These are phyloP conservation scores for Carassius carassius DNA, from an alignment of 2,113 vertebrate genomes.

Conservation along the genomic window DNA sequence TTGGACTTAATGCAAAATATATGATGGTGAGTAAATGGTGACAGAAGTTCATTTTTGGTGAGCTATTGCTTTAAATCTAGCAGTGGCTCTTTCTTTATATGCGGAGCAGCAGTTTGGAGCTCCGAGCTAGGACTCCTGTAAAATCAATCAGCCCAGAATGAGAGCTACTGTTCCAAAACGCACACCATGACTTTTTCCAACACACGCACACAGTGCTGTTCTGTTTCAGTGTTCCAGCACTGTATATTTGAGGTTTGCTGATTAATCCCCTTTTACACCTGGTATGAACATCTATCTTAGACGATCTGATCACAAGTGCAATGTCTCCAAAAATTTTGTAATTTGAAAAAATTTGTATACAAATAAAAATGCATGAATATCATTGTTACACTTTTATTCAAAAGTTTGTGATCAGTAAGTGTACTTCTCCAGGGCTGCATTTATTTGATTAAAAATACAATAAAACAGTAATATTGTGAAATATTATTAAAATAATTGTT, in stretches of 20 bases:
- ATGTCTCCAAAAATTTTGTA: neutral
- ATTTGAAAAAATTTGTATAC: neutral
- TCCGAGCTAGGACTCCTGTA: slow-evolving; percentile 16
- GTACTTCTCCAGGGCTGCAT: neutral
- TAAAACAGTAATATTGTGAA: neutral
- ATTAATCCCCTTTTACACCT: neutral
- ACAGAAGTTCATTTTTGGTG: neutral
- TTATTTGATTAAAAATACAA: neutral
- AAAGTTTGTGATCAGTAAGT: neutral
- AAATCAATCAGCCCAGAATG: slow-evolving; percentile 32
- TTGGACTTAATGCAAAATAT: neutral
- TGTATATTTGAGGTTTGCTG: neutral
- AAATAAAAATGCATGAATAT: neutral
- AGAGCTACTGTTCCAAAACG: slow-evolving; percentile 35
- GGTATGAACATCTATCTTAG: neutral
- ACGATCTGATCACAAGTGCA: neutral
- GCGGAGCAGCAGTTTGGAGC: neutral
- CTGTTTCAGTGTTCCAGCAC: neutral
- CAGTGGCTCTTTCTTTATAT: neutral
- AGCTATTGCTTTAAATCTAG: neutral
- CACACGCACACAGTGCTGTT: slow-evolving; percentile 3
- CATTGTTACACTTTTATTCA: neutral
- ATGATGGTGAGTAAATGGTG: neutral
- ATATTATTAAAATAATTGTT: neutral
- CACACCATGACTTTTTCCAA: neutral